Percentiles rank a stretch among this genome's conserved stretches.
These are phyloP conservation scores for Pipistrellus nathusii DNA, from an alignment of 2,797 vertebrate species.

Conservation along the genomic window DNA sequence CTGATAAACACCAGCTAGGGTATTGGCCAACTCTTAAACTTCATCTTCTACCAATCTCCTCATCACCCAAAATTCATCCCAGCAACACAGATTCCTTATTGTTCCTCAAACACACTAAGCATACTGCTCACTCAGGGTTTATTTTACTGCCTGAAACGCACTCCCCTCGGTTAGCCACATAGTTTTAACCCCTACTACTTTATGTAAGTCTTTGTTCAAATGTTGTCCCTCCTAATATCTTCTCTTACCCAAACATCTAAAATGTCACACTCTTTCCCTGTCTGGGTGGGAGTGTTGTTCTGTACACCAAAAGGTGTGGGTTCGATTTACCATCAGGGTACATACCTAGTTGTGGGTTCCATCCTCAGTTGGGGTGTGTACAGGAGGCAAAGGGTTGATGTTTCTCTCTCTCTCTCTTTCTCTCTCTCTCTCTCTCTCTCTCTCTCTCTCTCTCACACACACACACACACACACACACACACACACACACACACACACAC, in stretches of 20 bases:
- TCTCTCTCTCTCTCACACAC: too few relatives aligned
- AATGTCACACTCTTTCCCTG: not conserved
- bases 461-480: too few relatives aligned
- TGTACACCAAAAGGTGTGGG: not conserved
- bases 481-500: too few relatives aligned
- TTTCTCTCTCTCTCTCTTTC: not conserved
- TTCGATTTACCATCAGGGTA: not conserved
- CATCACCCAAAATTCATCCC: not conserved
- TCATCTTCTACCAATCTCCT: not conserved
- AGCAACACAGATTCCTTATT: not conserved
- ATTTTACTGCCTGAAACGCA: not conserved
- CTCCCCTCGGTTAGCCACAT: not conserved
- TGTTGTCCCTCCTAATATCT: not conserved
- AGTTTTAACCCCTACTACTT: not conserved
- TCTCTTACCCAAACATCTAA: constrained; percentile 25
- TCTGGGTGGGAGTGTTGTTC: not conserved
- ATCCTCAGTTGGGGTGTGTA: not conserved
- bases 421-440: not conserved
- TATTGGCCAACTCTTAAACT: not conserved
- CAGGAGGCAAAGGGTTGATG: not conserved
- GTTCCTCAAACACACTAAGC: constrained; percentile 1
- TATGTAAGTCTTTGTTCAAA: constrained; percentile 17
- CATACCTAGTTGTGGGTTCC: not conserved
- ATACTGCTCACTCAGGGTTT: not conserved
- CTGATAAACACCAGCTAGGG: too few relatives aligned